Base-by-base conservation (phyloP, 2,888 invertebrate genomes). In the Ochropleura plecta region DNA sequence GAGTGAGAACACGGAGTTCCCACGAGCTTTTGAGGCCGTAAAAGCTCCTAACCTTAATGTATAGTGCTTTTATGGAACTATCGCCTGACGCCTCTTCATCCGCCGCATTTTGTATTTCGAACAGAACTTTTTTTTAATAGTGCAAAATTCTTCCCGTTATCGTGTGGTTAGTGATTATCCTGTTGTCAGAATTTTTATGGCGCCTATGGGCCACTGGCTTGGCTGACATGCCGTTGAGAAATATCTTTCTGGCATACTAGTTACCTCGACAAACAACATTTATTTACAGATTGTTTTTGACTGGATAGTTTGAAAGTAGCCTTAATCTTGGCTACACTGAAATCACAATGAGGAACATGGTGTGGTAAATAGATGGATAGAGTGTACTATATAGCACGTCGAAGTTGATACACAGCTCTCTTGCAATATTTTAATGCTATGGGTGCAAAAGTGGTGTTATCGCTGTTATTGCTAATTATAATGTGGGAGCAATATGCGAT, bases 51-150 rank as follows among this genome's bases (percentile, higher is more conserved):
- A 79, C 69, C 53, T 64, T 81, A 78, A 67, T 51, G 12, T 55
- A 51, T 40, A 79, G 77, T 59, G 57, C 77, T 76, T 81, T 76
- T 79, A 76, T 53, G 51, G 44, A 76, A 76, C 51, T 64, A 68
- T 48, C 40, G 63, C n/a, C n/a, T n/a, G n/a, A n/a, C n/a, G n/a
- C 44, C 48, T 82, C 63, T 81, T 30, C 59, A 82, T 69, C 53
- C 69, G 14, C 16, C 30, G 10, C 18, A n/a, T 44, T 65, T 40
- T 20, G 53, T 81, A 51, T 75, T 12, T 55, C 0, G n/a, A 48
- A 48, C 66, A 42, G 57, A 63, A 57, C 30, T 44, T 49, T 74
- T 49, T 74, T 59, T 49, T 40, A 18, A 18, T 9, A 55, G 9
- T 42, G n/a, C 16, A 57, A 44, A 12, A 10, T 44, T 76, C 30